Conservation (phyloP, 1,140 invertebrate species). For the Drosophila tropicalis region DNA sequence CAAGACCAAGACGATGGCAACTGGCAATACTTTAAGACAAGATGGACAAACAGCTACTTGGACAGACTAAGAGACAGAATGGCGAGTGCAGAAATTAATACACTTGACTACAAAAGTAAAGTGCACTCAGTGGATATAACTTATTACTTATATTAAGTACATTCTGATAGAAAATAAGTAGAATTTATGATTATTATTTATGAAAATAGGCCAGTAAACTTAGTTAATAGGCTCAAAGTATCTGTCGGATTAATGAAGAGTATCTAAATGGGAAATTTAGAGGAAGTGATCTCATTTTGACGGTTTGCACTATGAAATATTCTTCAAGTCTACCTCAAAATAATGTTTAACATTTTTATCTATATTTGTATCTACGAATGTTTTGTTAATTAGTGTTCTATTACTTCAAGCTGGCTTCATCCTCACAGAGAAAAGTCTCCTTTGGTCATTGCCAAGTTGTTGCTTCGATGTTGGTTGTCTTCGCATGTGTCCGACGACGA, state of each 20-base stretch:
- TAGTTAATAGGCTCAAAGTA: no score
- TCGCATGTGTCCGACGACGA: conserved; percentile 25
- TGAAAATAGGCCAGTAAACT: no score
- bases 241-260: no score
- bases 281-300: no score
- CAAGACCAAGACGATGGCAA: conserved; percentile 33
- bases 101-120: background rate
- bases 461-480: conserved; percentile 18
- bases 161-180: no score
- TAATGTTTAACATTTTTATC: background rate
- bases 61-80: conserved; percentile 4
- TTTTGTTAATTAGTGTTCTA: conserved; percentile 7
- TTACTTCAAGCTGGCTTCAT: background rate
- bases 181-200: no score
- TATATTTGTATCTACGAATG: background rate
- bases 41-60: conserved; percentile 9
- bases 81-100: background rate
- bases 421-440: conserved; percentile 9
- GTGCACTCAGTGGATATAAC: no score
- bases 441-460: conserved; percentile 25
- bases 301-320: no score
- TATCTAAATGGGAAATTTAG: no score
- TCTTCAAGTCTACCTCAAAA: no score
- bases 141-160: no score
- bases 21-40: conserved; percentile 5